Conservation (phyloP, 1,140 invertebrate genomes). For the Hycleus phaleratus region DNA sequence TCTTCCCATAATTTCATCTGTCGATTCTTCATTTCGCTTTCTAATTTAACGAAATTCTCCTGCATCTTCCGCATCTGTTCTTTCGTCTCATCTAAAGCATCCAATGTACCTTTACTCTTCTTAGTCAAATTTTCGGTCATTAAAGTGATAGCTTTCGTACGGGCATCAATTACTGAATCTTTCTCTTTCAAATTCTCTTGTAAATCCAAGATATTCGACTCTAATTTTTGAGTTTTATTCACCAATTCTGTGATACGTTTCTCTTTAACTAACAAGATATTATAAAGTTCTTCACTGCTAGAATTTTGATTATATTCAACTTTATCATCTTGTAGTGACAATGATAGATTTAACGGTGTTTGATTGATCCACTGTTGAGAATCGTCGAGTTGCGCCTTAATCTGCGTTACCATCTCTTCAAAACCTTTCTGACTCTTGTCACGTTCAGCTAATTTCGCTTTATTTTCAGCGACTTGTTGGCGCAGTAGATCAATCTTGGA, state of each 20-base stretch:
- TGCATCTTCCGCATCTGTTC: conserved; percentile 75
- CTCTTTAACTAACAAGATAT: conserved; percentile 43
- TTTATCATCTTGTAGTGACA: conserved; percentile 31
- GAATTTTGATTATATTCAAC: conserved; percentile 33
- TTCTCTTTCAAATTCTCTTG: conserved; percentile 78
- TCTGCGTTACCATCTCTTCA: conserved; percentile 41
- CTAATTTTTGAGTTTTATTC: conserved; percentile 52
- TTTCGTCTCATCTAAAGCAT: conserved; percentile 68
- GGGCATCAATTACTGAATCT: conserved; percentile 75
- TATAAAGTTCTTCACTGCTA: conserved; percentile 34
- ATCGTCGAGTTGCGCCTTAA: conserved; percentile 42
- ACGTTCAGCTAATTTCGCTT: conserved; percentile 41
- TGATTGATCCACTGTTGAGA: conserved; percentile 37
- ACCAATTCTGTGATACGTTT: conserved; percentile 44
- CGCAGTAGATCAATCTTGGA: conserved; percentile 45
- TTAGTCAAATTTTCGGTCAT: conserved; percentile 67
- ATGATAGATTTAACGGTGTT: conserved; percentile 36
- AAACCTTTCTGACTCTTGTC: conserved; percentile 42
- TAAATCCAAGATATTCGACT: conserved; percentile 57
- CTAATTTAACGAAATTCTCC: conserved; percentile 62
- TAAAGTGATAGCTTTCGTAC: conserved; percentile 71
- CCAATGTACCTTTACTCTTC: conserved; percentile 61
- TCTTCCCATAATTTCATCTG: conserved; percentile 28
- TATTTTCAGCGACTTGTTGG: conserved; percentile 46
- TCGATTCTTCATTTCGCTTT: conserved; percentile 62